These are phyloP conservation scores for Eupithecia dodoneata DNA, from an alignment of 2,888 invertebrate species.

Conservation along the genomic window DNA sequence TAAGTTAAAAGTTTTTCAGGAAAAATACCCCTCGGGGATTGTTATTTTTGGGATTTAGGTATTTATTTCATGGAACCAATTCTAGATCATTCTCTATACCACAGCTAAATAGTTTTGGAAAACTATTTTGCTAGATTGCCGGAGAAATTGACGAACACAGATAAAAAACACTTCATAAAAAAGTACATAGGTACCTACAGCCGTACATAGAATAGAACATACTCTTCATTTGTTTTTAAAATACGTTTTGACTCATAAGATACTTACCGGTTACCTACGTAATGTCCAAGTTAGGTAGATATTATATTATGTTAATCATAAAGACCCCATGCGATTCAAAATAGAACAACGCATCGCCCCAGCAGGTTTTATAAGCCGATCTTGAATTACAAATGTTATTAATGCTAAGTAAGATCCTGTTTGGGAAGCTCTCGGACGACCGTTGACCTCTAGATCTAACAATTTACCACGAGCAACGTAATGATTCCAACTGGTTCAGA, in stretches of 20 bases:
- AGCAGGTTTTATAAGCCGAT: slow-evolving; percentile 14
- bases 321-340: not conserved
- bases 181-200: too few species aligned
- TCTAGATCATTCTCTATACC: too few species aligned
- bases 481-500: not conserved
- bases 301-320: too few species aligned
- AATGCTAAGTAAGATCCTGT: slow-evolving; percentile 24
- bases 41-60: too few species aligned
- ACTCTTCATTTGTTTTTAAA: not conserved
- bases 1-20: too few species aligned
- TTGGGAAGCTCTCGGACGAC: slow-evolving; percentile 22
- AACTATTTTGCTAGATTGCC: too few species aligned
- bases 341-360: not conserved
- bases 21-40: too few species aligned
- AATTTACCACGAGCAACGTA: slow-evolving; percentile 5
- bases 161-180: too few species aligned
- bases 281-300: not conserved
- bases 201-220: too few species aligned
- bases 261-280: not conserved
- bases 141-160: too few species aligned
- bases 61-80: too few species aligned
- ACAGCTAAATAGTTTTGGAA: too few species aligned
- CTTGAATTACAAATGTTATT: slow-evolving; percentile 13
- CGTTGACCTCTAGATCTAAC: slow-evolving; percentile 33
- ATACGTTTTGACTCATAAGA: not conserved